phyloP scores from a whole-genome alignment of 1,140 invertebrate species.

The Drosophila punjabiensis region DNA sequence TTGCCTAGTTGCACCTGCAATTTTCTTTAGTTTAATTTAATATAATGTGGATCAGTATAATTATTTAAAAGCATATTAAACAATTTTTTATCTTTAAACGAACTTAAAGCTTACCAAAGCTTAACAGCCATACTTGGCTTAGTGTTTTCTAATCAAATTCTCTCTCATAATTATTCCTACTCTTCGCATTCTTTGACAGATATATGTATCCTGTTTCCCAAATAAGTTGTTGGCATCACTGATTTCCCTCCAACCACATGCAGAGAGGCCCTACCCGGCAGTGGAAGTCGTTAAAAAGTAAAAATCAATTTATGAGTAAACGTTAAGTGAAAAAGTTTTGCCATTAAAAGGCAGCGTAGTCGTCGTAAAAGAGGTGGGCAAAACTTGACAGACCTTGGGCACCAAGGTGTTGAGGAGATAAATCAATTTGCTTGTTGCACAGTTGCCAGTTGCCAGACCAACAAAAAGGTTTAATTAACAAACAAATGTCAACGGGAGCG shows the following conservation, averaged over 20 bases:
- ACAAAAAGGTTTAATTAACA: constrained; percentile 84
- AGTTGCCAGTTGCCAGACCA: constrained; percentile 65
- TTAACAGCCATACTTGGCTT: too few species aligned
- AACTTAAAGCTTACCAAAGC: background rate
- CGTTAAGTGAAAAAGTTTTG: constrained; percentile 83
- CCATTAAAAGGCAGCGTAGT: constrained; percentile 69
- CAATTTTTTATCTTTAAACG: background rate
- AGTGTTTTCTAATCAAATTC: too few species aligned
- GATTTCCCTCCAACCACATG: constrained; percentile 16
- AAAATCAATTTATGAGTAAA: constrained; percentile 84
- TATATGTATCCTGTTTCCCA: background rate
- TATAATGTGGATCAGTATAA: background rate
- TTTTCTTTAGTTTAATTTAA: background rate
- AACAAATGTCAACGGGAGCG: constrained; percentile 79
- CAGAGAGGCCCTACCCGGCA: constrained; percentile 9
- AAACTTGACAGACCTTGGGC: constrained; percentile 56
- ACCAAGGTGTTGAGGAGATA: constrained; percentile 76
- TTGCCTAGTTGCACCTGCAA: background rate
- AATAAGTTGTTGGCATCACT: constrained; percentile 6
- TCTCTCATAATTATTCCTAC: background rate
- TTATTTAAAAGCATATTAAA: too few species aligned
- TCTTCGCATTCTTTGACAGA: background rate
- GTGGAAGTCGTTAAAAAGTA: constrained; percentile 77
- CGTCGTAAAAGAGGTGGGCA: constrained; percentile 33
- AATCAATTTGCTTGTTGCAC: constrained; percentile 83